phyloP scores from a whole-genome alignment of 2,888 invertebrate genomes.

The Cotesia congregata region DNA sequence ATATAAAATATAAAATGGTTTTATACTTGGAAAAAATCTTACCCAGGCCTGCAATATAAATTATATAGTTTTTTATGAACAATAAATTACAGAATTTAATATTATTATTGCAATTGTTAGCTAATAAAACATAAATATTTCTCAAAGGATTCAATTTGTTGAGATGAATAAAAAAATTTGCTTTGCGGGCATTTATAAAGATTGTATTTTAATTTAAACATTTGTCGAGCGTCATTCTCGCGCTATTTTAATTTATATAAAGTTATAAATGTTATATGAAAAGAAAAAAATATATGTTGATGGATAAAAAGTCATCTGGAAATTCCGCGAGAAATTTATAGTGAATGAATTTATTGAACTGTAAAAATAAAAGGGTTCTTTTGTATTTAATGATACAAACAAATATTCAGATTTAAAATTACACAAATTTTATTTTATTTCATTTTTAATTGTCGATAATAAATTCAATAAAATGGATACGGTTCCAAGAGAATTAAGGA shows the following conservation, averaged over 20 bases:
- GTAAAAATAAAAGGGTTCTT: neutral
- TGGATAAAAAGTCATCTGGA: too few relatives aligned
- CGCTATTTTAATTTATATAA: neutral
- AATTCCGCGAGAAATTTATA: neutral
- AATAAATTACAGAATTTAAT: neutral
- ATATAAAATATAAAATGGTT: conserved; percentile 12
- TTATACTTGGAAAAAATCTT: neutral
- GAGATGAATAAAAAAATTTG: neutral
- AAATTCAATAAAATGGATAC: neutral
- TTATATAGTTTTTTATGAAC: neutral
- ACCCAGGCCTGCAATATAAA: conserved; percentile 1
- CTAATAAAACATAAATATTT: neutral
- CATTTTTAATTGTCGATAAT: neutral
- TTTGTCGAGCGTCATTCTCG: neutral
- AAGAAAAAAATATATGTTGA: too few relatives aligned
- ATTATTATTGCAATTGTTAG: neutral
- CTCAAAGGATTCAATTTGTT: neutral
- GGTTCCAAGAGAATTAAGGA: too few relatives aligned
- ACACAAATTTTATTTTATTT: neutral
- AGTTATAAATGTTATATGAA: neutral
- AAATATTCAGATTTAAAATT: neutral
- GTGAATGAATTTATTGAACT: neutral
- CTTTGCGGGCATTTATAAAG: neutral
- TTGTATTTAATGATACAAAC: neutral
- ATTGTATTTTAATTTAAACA: neutral